A percentile compares a stretch with the other conserved stretches of the same genome.
Evolutionary conservation across 2,797 vertebrate genomes (phyloP).

Genomic region (Dicrostonyx torquatus): DNA sequence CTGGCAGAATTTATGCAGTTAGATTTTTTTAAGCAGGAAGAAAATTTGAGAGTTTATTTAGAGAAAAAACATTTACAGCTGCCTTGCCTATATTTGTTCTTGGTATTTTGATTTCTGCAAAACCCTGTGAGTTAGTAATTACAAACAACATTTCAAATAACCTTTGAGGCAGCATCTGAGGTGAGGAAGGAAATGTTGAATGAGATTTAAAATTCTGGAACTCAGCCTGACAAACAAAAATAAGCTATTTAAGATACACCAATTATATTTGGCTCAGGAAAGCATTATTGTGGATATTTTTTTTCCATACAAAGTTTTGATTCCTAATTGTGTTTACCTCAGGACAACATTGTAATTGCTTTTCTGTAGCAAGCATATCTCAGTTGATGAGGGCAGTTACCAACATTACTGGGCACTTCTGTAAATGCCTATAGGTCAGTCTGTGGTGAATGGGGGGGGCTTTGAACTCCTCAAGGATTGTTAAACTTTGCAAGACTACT

Average conservation of each 20-base stretch:
- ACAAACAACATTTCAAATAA: conserved; percentile 52
- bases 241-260: conserved; percentile 24
- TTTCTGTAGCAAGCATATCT: not conserved
- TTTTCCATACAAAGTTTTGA: conserved; percentile 29
- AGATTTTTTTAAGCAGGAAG: not conserved
- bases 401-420: not conserved
- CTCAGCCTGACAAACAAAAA: not conserved
- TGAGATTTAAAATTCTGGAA: conserved; percentile 57
- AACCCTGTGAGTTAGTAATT: not conserved
- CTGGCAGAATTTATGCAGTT: not conserved
- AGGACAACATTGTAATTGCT: conserved; percentile 31
- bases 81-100: conserved; percentile 26
- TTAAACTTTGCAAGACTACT: not conserved
- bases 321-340: conserved; percentile 51
- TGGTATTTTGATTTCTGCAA: conserved; percentile 61
- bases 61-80: conserved; percentile 40
- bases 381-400: not conserved
- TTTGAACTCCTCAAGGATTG: not conserved
- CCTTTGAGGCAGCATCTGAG: conserved; percentile 26
- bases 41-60: conserved; percentile 43
- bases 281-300: conserved; percentile 19
- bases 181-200: conserved; percentile 43
- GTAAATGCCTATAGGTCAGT: not conserved
- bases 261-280: conserved; percentile 42
- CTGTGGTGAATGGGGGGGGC: not conserved